phyloP scores from a whole-genome alignment of 2,113 vertebrate species.

The Limnothrissa miodon region DNA sequence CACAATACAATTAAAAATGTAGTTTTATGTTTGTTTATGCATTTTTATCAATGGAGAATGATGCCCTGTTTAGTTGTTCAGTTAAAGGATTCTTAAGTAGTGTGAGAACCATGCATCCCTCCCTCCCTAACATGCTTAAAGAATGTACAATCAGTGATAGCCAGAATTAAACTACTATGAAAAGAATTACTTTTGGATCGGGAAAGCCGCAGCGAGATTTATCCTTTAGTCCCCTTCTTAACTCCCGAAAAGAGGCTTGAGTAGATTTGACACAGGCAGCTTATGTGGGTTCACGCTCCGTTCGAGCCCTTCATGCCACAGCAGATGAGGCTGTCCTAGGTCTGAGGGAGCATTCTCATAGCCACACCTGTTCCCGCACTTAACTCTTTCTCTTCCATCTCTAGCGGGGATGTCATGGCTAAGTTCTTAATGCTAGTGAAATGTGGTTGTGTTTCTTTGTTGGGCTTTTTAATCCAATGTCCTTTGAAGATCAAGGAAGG shows the following conservation, averaged over 20 bases:
- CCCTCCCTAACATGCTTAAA: conserved; percentile 24
- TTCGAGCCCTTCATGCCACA: neutral
- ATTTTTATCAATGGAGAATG: neutral
- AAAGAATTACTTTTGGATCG: conserved; percentile 34
- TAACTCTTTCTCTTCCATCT: neutral
- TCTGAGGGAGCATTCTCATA: neutral
- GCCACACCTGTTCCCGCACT: neutral
- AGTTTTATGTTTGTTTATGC: neutral
- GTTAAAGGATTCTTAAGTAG: neutral
- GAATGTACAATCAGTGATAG: conserved; percentile 8
- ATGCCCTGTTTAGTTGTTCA: neutral
- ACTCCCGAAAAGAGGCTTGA: neutral
- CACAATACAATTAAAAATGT: neutral
- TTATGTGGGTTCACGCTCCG: conserved; percentile 8
- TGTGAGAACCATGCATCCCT: neutral
- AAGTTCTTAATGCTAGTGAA: neutral
- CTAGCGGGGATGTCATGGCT: neutral
- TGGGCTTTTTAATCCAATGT: too few relatives aligned
- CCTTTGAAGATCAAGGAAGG: too few relatives aligned
- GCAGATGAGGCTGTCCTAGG: neutral
- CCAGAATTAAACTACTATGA: conserved; percentile 2
- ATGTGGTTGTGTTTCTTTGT: too few relatives aligned
- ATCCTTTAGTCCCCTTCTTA: neutral
- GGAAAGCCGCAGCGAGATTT: conserved; percentile 20
- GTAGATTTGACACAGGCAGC: conserved; percentile 18